Conservation (phyloP, 2,888 invertebrate species). For the Meliscaeva auricollis region DNA sequence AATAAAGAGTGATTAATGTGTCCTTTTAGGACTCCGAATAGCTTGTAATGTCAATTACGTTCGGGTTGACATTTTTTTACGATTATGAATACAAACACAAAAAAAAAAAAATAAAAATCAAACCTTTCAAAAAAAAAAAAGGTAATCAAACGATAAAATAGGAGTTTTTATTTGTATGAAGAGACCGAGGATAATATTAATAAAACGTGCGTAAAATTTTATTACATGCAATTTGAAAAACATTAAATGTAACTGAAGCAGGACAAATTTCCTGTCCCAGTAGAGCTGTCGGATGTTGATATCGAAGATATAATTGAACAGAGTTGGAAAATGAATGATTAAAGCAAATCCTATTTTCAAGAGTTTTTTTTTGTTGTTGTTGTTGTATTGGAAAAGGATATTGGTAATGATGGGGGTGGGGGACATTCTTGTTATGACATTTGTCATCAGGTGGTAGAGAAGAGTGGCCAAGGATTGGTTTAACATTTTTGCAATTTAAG, state of each 20-base stretch:
- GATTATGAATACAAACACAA: constrained; percentile 48
- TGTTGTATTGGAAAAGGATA: no score
- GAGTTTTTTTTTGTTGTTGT: no score
- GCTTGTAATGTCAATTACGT: constrained; percentile 69
- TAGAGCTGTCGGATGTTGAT: constrained; percentile 30
- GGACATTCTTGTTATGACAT: no score
- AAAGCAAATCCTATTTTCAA: not conserved
- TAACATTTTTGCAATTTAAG: no score
- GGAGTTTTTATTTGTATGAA: not conserved
- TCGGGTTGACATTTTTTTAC: constrained; percentile 58
- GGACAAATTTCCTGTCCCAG: constrained; percentile 43
- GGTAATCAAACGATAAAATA: constrained; percentile 36
- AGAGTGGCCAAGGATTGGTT: no score
- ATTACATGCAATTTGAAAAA: constrained; percentile 64
- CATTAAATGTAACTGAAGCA: constrained; percentile 62
- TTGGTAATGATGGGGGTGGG: no score
- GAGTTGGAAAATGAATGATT: constrained; percentile 34
- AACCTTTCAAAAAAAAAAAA: constrained; percentile 28
- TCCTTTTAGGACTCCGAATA: constrained; percentile 49
- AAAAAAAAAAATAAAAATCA: constrained; percentile 17
- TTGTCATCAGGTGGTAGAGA: no score
- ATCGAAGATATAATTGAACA: constrained; percentile 22
- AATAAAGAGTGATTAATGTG: constrained; percentile 67
- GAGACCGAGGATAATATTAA: constrained; percentile 54
- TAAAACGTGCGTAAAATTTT: constrained; percentile 70